Percentiles rank a stretch among this genome's conserved stretches.
Evolutionary conservation across 2,113 vertebrate species (phyloP).

Genomic region (Dicrurus megarhynchus): DNA sequence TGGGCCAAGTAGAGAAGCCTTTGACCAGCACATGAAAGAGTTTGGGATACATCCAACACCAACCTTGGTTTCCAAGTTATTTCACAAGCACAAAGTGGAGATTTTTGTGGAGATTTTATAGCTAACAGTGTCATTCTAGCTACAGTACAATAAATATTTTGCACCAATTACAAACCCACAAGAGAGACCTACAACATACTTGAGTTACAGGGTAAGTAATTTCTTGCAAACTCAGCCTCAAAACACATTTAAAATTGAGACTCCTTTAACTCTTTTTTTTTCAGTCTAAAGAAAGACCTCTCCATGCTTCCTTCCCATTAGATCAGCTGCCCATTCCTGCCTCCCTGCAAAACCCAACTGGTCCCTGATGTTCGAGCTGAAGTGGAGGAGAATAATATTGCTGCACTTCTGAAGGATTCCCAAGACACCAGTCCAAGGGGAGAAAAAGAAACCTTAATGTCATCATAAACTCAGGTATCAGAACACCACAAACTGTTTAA

Average conservation of each 20-base stretch:
- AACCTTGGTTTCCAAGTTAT: constrained; percentile 53
- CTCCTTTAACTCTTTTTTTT: not conserved
- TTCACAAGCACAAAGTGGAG: constrained; percentile 25
- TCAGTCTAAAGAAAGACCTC: not conserved
- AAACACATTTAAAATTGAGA: not conserved
- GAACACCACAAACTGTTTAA: not conserved
- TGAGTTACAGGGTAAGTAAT: not conserved
- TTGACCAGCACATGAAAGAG: not conserved
- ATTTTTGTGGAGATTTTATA: constrained; percentile 31
- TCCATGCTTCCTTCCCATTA: not conserved
- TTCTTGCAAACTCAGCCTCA: not conserved
- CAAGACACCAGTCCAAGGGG: not conserved
- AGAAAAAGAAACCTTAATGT: not conserved
- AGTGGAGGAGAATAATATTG: not conserved
- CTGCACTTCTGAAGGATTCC: not conserved
- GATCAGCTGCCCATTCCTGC: not conserved
- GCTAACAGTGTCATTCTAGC: not conserved
- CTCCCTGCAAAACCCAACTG: not conserved
- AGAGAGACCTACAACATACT: not conserved
- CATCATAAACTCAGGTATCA: not conserved
- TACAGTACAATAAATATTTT: constrained; percentile 33
- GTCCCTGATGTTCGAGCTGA: not conserved
- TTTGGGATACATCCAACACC: constrained; percentile 28
- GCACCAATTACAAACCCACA: not conserved
- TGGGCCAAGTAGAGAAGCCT: constrained; percentile 17